phyloP scores from a whole-genome alignment of 1,140 invertebrate genomes.

The Aphidius gifuensis region DNA sequence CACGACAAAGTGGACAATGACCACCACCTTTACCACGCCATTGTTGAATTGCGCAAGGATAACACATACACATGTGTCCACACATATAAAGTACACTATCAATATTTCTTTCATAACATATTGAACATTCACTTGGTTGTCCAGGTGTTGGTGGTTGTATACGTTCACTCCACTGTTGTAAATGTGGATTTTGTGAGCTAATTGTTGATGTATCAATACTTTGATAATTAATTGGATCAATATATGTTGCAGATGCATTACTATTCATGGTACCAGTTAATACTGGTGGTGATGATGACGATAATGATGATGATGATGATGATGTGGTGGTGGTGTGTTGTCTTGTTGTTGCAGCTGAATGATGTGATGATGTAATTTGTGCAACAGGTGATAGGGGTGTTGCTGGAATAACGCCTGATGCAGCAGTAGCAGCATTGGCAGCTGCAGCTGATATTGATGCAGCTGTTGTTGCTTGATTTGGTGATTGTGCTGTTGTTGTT shows the following conservation, averaged over 20 bases:
- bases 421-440: conserved; percentile 27
- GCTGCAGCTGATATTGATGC: background rate
- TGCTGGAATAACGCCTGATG: conserved; percentile 26
- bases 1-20: conserved; percentile 91
- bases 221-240: conserved; percentile 50
- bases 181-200: conserved; percentile 34
- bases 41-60: conserved; percentile 89
- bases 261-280: conserved; percentile 49
- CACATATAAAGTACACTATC: conserved; percentile 95
- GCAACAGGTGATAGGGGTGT: conserved; percentile 24
- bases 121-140: conserved; percentile 75
- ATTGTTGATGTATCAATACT: conserved; percentile 38
- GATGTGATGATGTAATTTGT: conserved; percentile 23
- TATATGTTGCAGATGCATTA: conserved; percentile 59
- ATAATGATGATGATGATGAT: conserved; percentile 32
- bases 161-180: conserved; percentile 52
- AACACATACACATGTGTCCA: conserved; percentile 99
- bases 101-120: conserved; percentile 90
- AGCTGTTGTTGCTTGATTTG: conserved; percentile 30
- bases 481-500: conserved; percentile 21
- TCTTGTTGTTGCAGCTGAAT: conserved; percentile 31
- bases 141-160: conserved; percentile 48
- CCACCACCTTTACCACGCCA: conserved; percentile 85
- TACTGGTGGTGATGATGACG: conserved; percentile 34
- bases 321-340: conserved; percentile 29